phyloP scores from a whole-genome alignment of 1,140 invertebrate species.

The Hyphantria cunea region DNA sequence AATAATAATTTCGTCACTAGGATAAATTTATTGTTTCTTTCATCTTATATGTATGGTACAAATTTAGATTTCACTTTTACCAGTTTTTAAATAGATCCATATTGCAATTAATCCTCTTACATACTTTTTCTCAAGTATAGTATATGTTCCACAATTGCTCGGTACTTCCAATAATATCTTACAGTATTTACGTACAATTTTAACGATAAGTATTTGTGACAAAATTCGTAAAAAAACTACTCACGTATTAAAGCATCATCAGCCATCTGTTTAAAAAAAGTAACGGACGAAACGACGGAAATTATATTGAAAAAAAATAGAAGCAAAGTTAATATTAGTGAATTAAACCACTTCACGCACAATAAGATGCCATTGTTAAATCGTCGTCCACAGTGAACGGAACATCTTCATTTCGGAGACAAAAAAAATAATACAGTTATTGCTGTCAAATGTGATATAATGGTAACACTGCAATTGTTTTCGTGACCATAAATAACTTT shows the following conservation, averaged over 20 bases:
- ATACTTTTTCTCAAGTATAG: no score
- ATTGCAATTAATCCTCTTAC: no score
- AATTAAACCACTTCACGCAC: constrained; percentile 34
- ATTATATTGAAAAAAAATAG: constrained; percentile 15
- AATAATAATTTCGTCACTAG: no score
- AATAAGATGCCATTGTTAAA: constrained; percentile 47
- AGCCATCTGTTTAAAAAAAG: constrained; percentile 2
- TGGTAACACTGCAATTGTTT: constrained; percentile 79
- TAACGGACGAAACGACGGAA: constrained; percentile 3
- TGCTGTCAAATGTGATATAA: constrained; percentile 77
- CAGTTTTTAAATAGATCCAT: no score
- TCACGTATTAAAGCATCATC: not conserved
- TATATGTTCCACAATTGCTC: no score
- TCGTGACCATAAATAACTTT: constrained; percentile 73
- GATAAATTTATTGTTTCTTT: no score
- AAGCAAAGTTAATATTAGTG: constrained; percentile 25
- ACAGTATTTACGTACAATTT: no score
- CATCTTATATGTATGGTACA: no score
- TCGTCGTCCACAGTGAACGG: constrained; percentile 46
- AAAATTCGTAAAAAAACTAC: not conserved
- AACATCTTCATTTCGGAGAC: constrained; percentile 66
- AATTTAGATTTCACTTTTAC: no score
- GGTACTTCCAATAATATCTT: no score
- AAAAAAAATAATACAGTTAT: constrained; percentile 73
- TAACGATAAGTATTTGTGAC: no score